Evolutionary conservation across 2,113 vertebrate species (phyloP), one percentile per base, ranked within the genome.

Genomic region (Cephalopterus ornatus): DNA sequence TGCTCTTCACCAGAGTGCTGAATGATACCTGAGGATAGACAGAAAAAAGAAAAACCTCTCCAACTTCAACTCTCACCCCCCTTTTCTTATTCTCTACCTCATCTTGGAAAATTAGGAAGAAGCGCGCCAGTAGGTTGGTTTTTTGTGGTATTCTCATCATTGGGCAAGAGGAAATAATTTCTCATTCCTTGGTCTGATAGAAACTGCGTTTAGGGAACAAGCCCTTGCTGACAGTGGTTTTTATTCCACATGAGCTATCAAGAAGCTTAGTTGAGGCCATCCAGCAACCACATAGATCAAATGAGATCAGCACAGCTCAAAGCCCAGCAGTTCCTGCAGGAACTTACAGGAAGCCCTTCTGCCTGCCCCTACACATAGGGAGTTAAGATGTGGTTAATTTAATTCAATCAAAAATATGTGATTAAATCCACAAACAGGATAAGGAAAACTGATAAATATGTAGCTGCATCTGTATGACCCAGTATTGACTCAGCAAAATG

Each of bases 401-500:
- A 76, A 70, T 77, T 84, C 56, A 84, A 70, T 76, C 72, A 63
- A 37, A 94, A 95, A 97, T 97, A 94, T 71, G 59, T 88, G 89
- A 96, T 94, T 95, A 97, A 96, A 97, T 95, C 92, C 90, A 85
- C 78, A 97, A 95, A 97, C 68, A 91, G 55, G 74, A 94, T 97
- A 97, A 98, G 96, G 96, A 97, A 98, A 98, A 97, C 91, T 85
- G 92, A 96, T 97, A 97, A 96, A 95, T 90, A 94, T 52, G 75
- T 94, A 96, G 96, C 88, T 97, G 67, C 71, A 83, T 93, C 81
- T 97, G 70, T 95, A 92, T 97, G 96, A 95, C 71, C 88, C 62
- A 83, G 37, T 66, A 95, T 30, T 96, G 96, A 97, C 88, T 96
- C 86, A 91, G 93, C 93, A 92, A 96, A 91, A 97, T 96, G 89